Evolutionary conservation across 2,888 invertebrate genomes (phyloP).

Genomic region (Drosophila falleni): DNA sequence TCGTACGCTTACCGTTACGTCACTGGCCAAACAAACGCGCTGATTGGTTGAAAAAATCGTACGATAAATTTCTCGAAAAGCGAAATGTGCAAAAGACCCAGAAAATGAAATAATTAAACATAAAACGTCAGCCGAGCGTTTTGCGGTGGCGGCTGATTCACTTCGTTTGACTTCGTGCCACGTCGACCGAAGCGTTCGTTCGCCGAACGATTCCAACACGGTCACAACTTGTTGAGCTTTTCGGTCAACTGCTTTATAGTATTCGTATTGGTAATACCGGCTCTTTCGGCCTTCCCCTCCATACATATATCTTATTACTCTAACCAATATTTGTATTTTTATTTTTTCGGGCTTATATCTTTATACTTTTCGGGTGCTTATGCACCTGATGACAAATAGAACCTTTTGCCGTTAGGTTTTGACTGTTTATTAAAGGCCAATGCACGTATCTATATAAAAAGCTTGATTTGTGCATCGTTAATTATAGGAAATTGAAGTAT

Average conservation of each 20-base stretch:
- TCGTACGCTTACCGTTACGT: slow-evolving; percentile 77
- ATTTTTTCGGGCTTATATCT: slow-evolving; percentile 18
- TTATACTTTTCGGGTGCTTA: slow-evolving; percentile 32
- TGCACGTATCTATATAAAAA: slow-evolving; percentile 19
- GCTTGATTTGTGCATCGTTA: slow-evolving; percentile 14
- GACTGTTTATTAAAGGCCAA: slow-evolving; percentile 19
- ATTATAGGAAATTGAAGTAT: slow-evolving; percentile 29
- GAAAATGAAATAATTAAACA: slow-evolving; percentile 70
- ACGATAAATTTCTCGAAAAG: slow-evolving; percentile 83
- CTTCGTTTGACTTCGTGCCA: slow-evolving; percentile 72
- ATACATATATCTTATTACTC: background rate
- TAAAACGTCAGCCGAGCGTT: slow-evolving; percentile 40
- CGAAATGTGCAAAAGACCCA: slow-evolving; percentile 69
- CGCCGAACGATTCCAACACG: slow-evolving; percentile 14
- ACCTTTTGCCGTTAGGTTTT: slow-evolving; percentile 34
- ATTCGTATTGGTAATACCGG: slow-evolving; percentile 22
- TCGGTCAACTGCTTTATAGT: slow-evolving; percentile 12
- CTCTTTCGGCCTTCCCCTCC: slow-evolving; percentile 42
- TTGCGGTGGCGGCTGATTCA: slow-evolving; percentile 51
- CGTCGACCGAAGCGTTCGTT: slow-evolving; percentile 47
- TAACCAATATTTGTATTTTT: slow-evolving; percentile 13
- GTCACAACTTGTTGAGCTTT: slow-evolving; percentile 69
- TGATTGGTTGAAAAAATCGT: slow-evolving; percentile 85
- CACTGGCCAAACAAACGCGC: slow-evolving; percentile 79
- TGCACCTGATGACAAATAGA: slow-evolving; percentile 15